These are phyloP conservation scores for Sinohyriopsis cumingii DNA, from an alignment of 2,888 invertebrate species.

Conservation along the genomic window DNA sequence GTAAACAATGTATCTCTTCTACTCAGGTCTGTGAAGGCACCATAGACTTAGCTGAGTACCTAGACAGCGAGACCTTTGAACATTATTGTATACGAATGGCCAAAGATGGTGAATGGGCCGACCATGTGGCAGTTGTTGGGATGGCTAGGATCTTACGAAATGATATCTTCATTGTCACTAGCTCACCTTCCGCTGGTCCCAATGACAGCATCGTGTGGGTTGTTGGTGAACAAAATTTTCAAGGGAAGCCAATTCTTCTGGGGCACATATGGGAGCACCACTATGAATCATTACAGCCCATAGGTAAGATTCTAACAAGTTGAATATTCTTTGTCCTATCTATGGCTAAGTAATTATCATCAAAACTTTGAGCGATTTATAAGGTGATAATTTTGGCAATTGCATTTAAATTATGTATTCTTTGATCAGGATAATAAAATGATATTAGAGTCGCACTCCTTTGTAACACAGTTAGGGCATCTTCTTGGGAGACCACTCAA, in stretches of 20 bases:
- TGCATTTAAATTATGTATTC: too few relatives aligned
- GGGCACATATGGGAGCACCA: conserved; percentile 7
- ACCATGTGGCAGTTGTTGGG: not conserved
- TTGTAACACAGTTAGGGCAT: too few relatives aligned
- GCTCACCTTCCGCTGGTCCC: not conserved
- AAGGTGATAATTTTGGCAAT: too few relatives aligned
- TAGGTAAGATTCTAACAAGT: too few relatives aligned
- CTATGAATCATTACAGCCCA: conserved; percentile 3
- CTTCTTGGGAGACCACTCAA: too few relatives aligned
- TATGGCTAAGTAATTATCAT: too few relatives aligned
- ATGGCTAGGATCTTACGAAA: conserved; percentile 1
- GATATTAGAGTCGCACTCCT: too few relatives aligned
- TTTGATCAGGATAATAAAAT: too few relatives aligned
- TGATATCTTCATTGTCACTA: conserved; percentile 5
- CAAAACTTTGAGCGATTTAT: too few relatives aligned
- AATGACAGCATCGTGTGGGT: not conserved
- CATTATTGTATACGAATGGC: conserved; percentile 4
- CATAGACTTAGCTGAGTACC: not conserved
- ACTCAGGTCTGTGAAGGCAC: conserved; percentile 1
- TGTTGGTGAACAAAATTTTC: not conserved
- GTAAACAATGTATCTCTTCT: not conserved
- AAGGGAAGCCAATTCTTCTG: not conserved
- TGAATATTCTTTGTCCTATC: too few relatives aligned
- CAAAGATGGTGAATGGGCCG: conserved; percentile 6
- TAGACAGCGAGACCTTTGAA: not conserved